These are phyloP conservation scores for Cantharis lateralis DNA, from an alignment of 2,888 invertebrate genomes.

Conservation along the genomic window DNA sequence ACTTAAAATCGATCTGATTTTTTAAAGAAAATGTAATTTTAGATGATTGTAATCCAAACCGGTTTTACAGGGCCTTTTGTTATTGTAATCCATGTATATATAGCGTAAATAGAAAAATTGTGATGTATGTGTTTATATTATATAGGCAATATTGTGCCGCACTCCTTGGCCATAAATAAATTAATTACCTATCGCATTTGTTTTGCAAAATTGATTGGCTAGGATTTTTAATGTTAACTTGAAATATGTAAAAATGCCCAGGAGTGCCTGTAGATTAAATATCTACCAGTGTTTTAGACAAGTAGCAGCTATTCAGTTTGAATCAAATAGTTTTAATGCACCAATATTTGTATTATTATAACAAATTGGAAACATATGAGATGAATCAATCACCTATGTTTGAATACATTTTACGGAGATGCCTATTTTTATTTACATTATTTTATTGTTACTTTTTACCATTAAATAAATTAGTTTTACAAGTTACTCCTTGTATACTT, in stretches of 20 bases:
- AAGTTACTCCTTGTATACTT: not conserved
- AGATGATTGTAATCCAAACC: constrained; percentile 30
- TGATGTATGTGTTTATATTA: constrained; percentile 53
- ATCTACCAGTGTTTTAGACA: constrained; percentile 42
- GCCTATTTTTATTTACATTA: not conserved
- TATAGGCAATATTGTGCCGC: constrained; percentile 50
- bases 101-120: constrained; percentile 52
- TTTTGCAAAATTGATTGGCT: constrained; percentile 1
- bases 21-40: not conserved
- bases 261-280: constrained; percentile 46
- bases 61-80: constrained; percentile 49
- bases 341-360: constrained; percentile 54
- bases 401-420: not conserved
- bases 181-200: constrained; percentile 8
- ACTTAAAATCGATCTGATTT: not conserved
- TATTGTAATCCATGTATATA: constrained; percentile 50
- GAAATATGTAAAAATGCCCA: constrained; percentile 35
- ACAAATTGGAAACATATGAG: not conserved
- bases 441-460: not conserved
- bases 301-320: constrained; percentile 49
- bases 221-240: constrained; percentile 1
- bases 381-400: not conserved
- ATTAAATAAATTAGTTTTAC: not conserved
- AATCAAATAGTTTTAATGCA: constrained; percentile 53
- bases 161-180: constrained; percentile 46